Evolutionary conservation across 1,140 invertebrate species (phyloP).

Genomic region (Chionoecetes opilio): DNA sequence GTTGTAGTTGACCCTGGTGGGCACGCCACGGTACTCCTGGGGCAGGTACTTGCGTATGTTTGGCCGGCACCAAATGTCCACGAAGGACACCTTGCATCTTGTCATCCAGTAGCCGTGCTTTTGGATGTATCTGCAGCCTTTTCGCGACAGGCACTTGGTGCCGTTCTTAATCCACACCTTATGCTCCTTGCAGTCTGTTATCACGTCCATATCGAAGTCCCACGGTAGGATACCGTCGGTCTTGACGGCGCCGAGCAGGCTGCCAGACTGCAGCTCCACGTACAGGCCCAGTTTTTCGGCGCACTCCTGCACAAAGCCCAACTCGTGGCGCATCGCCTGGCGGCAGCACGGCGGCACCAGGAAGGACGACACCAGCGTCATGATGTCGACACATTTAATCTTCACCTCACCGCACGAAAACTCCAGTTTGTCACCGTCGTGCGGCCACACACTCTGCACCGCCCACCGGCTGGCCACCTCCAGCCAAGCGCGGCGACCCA

Average conservation of each 20-base stretch:
- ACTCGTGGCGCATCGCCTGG: constrained; percentile 74
- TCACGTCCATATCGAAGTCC: constrained; percentile 82
- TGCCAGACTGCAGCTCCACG: constrained; percentile 82
- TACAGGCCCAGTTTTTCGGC: constrained; percentile 74
- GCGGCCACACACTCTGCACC: constrained; percentile 73
- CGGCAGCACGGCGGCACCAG: constrained; percentile 81
- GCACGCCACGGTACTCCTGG: constrained; percentile 71
- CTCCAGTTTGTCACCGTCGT: constrained; percentile 60
- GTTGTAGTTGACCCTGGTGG: constrained; percentile 81
- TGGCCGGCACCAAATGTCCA: constrained; percentile 45
- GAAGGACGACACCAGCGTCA: constrained; percentile 58
- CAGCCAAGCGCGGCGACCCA: constrained; percentile 69
- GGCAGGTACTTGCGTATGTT: constrained; percentile 63
- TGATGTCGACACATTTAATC: constrained; percentile 72
- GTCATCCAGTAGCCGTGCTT: constrained; percentile 70
- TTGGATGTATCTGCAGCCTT: constrained; percentile 52
- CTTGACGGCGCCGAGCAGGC: constrained; percentile 83
- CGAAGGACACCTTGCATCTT: constrained; percentile 36
- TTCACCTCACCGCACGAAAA: constrained; percentile 81
- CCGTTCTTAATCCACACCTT: constrained; percentile 67
- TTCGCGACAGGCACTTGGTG: constrained; percentile 37
- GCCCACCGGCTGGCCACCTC: constrained; percentile 80
- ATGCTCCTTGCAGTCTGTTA: constrained; percentile 75
- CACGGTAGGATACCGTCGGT: constrained; percentile 82
- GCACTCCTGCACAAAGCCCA: constrained; percentile 75